Conservation (phyloP, 2,888 invertebrate species). For the Cabera pusaria region DNA sequence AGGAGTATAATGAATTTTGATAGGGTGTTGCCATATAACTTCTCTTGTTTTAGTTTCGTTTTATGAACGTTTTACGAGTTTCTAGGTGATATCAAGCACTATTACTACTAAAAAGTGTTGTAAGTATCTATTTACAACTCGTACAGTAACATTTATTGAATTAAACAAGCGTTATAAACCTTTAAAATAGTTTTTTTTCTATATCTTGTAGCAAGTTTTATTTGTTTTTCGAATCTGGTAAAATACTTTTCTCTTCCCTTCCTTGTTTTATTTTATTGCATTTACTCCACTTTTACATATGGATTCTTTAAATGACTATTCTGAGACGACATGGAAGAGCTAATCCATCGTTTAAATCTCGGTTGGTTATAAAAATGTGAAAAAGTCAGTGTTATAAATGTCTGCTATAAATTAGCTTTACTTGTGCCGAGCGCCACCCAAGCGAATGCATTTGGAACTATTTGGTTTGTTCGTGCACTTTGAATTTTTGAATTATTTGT, state of each 20-base stretch:
- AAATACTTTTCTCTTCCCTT: no score
- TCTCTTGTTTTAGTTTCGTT: conserved; percentile 13
- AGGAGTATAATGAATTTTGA: conserved; percentile 25
- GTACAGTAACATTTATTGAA: no score
- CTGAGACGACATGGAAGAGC: conserved; percentile 6
- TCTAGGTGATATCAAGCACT: conserved; percentile 1
- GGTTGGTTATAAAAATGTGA: conserved; percentile 13
- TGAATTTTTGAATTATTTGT: conserved; percentile 26
- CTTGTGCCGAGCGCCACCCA: conserved; percentile 29
- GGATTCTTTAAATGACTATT: conserved; percentile 8
- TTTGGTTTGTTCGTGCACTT: conserved; percentile 31
- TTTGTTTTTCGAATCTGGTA: no score
- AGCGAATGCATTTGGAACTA: conserved; percentile 30
- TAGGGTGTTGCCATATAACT: conserved; percentile 21
- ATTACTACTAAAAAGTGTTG: no score
- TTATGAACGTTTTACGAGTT: conserved; percentile 12
- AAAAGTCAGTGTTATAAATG: conserved; percentile 17
- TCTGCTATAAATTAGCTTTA: conserved; percentile 21
- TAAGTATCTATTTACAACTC: no score
- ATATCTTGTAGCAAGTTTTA: no score
- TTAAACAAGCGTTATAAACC: no score
- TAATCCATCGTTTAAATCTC: conserved; percentile 12
- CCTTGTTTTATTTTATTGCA: no score
- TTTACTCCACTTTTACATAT: conserved; percentile 3
- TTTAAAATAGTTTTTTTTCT: no score